Conservation (phyloP, 2,888 invertebrate species). For the Cetonia aurata region DNA sequence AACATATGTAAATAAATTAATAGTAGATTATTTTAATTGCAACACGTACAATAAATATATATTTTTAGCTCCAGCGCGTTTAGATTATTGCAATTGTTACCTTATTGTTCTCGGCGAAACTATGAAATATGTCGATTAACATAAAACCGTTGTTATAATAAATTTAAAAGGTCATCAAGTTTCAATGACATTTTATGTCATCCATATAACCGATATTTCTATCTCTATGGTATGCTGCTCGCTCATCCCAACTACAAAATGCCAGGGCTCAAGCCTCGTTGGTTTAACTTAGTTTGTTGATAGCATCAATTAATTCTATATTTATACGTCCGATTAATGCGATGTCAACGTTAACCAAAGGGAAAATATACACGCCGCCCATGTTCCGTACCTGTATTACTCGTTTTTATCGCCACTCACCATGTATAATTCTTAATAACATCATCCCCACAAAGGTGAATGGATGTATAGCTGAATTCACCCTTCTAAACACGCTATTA, state of each 20-base stretch:
- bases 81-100: too few relatives aligned
- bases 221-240: slow-evolving; percentile 11
- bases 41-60: too few relatives aligned
- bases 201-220: slow-evolving; percentile 10
- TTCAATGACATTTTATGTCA: slow-evolving; percentile 28
- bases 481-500: neutral
- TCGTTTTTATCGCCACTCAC: neutral
- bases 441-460: slow-evolving; percentile 1
- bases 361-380: slow-evolving; percentile 27
- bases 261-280: neutral
- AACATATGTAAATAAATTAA: too few relatives aligned
- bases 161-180: slow-evolving; percentile 28
- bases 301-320: neutral
- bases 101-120: too few relatives aligned
- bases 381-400: neutral
- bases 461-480: neutral
- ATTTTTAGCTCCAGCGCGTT: too few relatives aligned
- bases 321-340: slow-evolving; percentile 2
- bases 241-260: slow-evolving; percentile 11
- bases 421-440: slow-evolving; percentile 22
- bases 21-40: too few relatives aligned
- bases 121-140: too few relatives aligned
- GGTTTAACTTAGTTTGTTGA: slow-evolving; percentile 15
- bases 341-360: slow-evolving; percentile 7
- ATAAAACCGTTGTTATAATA: slow-evolving; percentile 2